Evolutionary conservation across 1,140 invertebrate genomes (phyloP).

Genomic region (Leptonema lineaticorne): DNA sequence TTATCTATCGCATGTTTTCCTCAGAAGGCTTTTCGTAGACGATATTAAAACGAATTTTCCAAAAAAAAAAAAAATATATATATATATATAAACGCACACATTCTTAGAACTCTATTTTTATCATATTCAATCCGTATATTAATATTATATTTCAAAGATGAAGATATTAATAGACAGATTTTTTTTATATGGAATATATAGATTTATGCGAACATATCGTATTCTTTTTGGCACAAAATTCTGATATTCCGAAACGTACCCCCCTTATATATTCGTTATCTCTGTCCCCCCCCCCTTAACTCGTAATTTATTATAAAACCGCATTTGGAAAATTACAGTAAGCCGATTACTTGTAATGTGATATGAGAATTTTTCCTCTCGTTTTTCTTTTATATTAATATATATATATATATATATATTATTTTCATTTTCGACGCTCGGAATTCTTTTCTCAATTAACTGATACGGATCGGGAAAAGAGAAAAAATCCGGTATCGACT

Average conservation of each 20-base stretch:
- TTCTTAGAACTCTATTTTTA: neutral
- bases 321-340: neutral
- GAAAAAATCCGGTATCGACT: no score
- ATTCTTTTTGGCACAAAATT: neutral
- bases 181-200: no score
- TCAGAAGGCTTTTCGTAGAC: no score
- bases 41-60: neutral
- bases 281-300: neutral
- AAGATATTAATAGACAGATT: no score
- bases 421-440: no score
- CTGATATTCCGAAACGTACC: no score
- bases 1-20: no score
- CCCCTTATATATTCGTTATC: neutral
- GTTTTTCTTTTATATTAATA: neutral
- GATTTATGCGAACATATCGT: neutral
- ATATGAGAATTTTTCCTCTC: neutral
- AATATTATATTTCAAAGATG: no score
- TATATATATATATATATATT: no score
- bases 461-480: no score
- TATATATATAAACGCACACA: neutral
- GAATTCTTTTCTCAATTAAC: no score
- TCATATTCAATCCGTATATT: no score
- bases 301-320: slow-evolving; percentile 5
- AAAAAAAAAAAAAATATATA: neutral
- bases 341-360: neutral